phyloP scores from a whole-genome alignment of 2,113 vertebrate species.

The Tretioscincus oriximinensis region DNA sequence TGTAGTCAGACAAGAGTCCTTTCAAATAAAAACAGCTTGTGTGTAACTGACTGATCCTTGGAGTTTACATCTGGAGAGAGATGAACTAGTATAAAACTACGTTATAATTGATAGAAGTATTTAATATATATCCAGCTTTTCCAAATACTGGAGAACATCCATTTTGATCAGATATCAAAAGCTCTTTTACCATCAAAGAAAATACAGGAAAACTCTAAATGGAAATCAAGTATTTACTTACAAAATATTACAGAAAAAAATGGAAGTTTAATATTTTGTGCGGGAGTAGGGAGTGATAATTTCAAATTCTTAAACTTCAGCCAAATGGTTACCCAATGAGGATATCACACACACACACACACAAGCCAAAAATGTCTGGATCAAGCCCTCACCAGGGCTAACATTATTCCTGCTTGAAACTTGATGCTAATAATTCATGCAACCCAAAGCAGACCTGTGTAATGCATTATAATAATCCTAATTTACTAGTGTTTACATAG shows the following conservation, averaged over 20 bases:
- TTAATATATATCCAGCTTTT: constrained; percentile 34
- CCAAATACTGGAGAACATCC: constrained; percentile 31
- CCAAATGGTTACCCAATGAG: not conserved
- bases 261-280: constrained; percentile 26
- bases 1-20: constrained; percentile 53
- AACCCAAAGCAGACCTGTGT: not conserved
- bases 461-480: not conserved
- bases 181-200: constrained; percentile 29
- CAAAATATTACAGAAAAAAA: constrained; percentile 22
- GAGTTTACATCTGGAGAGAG: constrained; percentile 32
- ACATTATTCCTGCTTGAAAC: not conserved
- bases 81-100: not conserved
- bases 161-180: constrained; percentile 35
- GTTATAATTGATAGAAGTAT: constrained; percentile 23
- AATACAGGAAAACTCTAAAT: constrained; percentile 30
- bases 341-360: too few relatives aligned
- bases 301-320: constrained; percentile 19
- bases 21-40: constrained; percentile 39
- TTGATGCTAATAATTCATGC: not conserved
- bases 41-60: constrained; percentile 48
- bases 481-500: not conserved
- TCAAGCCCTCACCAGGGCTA: constrained; percentile 1
- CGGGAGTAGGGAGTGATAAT: constrained; percentile 1
- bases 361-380: not conserved
- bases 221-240: not conserved